Percentiles rank a stretch among this genome's conserved stretches.
These are phyloP conservation scores for Eulemur rufifrons DNA, from an alignment of 2,113 vertebrate genomes.

Conservation along the genomic window DNA sequence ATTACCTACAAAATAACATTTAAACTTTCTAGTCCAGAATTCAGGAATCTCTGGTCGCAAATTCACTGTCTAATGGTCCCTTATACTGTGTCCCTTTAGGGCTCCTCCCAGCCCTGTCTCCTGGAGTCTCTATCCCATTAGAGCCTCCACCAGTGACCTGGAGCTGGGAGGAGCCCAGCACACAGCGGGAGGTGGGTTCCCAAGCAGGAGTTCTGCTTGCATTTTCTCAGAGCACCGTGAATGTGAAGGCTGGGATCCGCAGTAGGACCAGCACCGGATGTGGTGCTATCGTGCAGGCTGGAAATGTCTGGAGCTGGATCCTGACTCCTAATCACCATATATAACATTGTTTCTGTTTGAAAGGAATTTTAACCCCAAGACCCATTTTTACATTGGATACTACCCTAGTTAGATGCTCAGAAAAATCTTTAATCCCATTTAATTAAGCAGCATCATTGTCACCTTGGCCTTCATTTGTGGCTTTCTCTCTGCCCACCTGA, in stretches of 20 bases:
- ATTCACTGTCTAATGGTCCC: not conserved
- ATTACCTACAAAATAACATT: not conserved
- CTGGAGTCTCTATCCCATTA: not conserved
- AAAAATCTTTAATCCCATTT: not conserved
- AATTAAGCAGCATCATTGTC: not conserved
- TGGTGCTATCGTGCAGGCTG: not conserved
- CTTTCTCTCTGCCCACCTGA: not conserved
- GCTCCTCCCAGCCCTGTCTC: not conserved
- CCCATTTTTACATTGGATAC: constrained; percentile 2
- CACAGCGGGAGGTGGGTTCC: not conserved
- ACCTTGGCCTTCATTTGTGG: not conserved
- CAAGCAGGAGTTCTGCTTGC: not conserved
- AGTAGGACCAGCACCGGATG: not conserved
- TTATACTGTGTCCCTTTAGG: not conserved
- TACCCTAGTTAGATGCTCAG: not conserved
- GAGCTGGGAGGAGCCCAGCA: not conserved
- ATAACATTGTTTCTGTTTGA: constrained; percentile 9
- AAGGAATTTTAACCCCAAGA: not conserved
- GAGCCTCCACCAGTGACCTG: not conserved
- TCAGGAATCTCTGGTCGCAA: not conserved
- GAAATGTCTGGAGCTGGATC: not conserved
- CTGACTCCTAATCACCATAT: not conserved
- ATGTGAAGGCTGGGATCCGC: not conserved
- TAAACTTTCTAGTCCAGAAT: not conserved
- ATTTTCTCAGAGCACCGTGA: not conserved